Evolutionary conservation across 2,797 vertebrate species (phyloP).

Genomic region (Propithecus deckenii): DNA sequence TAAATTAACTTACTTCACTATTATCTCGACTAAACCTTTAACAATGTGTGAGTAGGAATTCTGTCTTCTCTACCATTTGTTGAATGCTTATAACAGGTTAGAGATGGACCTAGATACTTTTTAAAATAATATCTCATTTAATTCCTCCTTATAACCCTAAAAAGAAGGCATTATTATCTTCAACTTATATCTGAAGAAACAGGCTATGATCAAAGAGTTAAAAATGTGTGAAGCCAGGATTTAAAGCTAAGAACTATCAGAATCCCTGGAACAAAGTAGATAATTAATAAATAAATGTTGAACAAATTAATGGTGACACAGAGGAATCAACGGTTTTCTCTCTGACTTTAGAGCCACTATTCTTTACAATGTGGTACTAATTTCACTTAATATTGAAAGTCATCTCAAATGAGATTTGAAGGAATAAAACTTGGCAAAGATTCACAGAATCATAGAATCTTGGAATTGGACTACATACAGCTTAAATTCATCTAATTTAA

Average conservation of each 20-base stretch:
- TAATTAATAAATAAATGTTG: not conserved
- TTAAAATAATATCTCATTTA: not conserved
- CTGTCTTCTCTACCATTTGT: not conserved
- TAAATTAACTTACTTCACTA: not conserved
- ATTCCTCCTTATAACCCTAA: not conserved
- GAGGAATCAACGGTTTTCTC: not conserved
- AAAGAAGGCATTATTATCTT: not conserved
- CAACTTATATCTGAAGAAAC: not conserved
- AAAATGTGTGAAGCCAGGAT: not conserved
- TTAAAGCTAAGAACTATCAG: not conserved
- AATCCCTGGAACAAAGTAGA: not conserved
- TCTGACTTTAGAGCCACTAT: not conserved
- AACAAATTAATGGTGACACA: not conserved
- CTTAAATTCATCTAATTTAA: not conserved
- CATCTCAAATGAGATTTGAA: not conserved
- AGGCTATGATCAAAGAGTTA: not conserved
- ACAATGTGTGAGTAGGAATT: not conserved
- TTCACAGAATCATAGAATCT: not conserved
- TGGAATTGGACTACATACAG: not conserved
- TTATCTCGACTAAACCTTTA: not conserved
- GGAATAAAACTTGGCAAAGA: not conserved
- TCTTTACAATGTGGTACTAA: not conserved
- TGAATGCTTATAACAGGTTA: not conserved
- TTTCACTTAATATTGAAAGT: not conserved
- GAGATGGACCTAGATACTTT: not conserved